phyloP scores from a whole-genome alignment of 2,888 invertebrate genomes.

The Endotricha flammealis region DNA sequence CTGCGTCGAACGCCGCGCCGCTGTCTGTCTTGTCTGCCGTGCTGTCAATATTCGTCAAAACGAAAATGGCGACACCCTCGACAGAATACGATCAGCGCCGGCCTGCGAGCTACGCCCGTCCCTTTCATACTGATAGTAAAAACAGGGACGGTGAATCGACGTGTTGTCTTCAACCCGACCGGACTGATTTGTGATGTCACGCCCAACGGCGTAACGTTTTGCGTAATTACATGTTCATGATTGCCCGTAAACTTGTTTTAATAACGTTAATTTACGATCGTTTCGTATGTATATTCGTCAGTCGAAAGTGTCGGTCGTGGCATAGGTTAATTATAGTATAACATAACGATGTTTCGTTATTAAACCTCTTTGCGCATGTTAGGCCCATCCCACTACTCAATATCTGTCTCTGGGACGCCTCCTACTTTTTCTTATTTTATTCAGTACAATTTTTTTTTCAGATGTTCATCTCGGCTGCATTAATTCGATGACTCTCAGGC shows the following conservation, averaged over 20 bases:
- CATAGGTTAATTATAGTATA: conserved; percentile 55
- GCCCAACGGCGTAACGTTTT: conserved; percentile 78
- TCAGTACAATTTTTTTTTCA: conserved; percentile 58
- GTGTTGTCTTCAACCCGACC: conserved; percentile 68
- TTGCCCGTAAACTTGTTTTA: conserved; percentile 71
- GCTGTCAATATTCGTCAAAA: conserved; percentile 87
- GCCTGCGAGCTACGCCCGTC: conserved; percentile 48
- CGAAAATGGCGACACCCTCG: conserved; percentile 85
- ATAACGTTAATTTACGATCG: conserved; percentile 67
- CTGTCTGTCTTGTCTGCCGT: conserved; percentile 77
- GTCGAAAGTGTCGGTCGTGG: conserved; percentile 61
- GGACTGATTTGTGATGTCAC: conserved; percentile 78
- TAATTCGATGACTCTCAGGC: conserved; percentile 42
- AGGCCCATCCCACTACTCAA: conserved; percentile 77
- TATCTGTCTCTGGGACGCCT: conserved; percentile 74
- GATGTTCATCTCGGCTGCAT: conserved; percentile 64
- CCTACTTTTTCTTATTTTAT: conserved; percentile 76
- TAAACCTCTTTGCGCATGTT: conserved; percentile 74
- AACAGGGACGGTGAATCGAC: conserved; percentile 48
- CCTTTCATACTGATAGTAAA: conserved; percentile 29
- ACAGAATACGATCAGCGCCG: conserved; percentile 73
- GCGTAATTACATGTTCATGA: conserved; percentile 72
- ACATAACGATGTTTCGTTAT: conserved; percentile 43
- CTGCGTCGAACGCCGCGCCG: conserved; percentile 72
- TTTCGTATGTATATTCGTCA: conserved; percentile 58